Percentiles rank a stretch among this genome's conserved stretches.
Evolutionary conservation across 1,140 invertebrate species (phyloP).

Genomic region (Notospermus geniculatus): DNA sequence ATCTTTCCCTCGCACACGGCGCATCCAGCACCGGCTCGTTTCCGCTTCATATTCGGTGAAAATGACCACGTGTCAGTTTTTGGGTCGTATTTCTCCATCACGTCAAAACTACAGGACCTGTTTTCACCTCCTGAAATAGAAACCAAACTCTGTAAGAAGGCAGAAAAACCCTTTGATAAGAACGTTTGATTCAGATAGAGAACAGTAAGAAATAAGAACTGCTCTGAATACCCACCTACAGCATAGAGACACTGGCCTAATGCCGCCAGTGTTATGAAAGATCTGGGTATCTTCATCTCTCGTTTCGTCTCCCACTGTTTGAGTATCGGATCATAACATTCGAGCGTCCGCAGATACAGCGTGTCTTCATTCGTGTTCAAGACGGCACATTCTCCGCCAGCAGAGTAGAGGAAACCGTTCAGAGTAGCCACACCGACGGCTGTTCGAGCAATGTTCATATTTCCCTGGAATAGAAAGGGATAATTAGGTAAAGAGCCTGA

Average conservation of each 20-base stretch:
- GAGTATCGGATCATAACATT: conserved; percentile 73
- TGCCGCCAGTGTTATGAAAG: conserved; percentile 86
- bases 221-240: conserved; percentile 71
- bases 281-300: conserved; percentile 78
- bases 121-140: conserved; percentile 48
- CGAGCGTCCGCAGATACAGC: conserved; percentile 81
- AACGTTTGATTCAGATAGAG: no score
- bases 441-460: conserved; percentile 50
- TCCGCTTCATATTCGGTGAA: conserved; percentile 45
- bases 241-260: conserved; percentile 83
- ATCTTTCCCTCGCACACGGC: conserved; percentile 52
- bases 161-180: no score
- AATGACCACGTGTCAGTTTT: conserved; percentile 69
- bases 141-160: neutral
- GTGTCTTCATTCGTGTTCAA: conserved; percentile 61
- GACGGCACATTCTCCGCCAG: conserved; percentile 62
- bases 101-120: conserved; percentile 54
- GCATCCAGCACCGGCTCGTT: conserved; percentile 45
- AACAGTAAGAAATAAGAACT: no score
- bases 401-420: conserved; percentile 46
- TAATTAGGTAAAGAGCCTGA: no score
- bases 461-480: no score
- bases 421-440: conserved; percentile 44
- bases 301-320: conserved; percentile 60
- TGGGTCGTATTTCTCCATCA: conserved; percentile 81